phyloP scores from a whole-genome alignment of 2,888 invertebrate genomes.

The Drosophila putrida region DNA sequence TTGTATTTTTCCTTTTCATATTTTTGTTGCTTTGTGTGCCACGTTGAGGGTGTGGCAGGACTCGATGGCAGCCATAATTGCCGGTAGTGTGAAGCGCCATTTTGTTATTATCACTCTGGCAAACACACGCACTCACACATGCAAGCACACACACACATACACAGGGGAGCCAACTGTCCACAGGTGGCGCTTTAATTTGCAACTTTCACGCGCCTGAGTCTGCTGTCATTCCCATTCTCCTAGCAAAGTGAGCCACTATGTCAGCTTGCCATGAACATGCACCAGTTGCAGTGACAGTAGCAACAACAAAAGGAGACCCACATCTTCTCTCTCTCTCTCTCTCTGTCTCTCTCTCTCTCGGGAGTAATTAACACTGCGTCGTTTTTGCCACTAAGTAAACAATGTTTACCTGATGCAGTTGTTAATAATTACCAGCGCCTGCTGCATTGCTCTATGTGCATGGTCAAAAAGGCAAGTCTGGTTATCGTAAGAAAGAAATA shows the following conservation, averaged over 20 bases:
- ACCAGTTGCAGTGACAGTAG: conserved; percentile 2
- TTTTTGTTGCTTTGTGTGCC: conserved; percentile 21
- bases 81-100: conserved; percentile 46
- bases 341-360: neutral
- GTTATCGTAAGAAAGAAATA: neutral
- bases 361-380: conserved; percentile 80
- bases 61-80: conserved; percentile 62
- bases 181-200: conserved; percentile 77
- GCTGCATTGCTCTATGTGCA: conserved; percentile 48
- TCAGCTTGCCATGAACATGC: conserved; percentile 48
- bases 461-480: conserved; percentile 19
- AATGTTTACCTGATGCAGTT: conserved; percentile 66
- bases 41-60: conserved; percentile 39
- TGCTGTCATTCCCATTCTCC: conserved; percentile 47
- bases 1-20: neutral
- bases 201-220: conserved; percentile 59
- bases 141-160: conserved; percentile 4
- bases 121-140: conserved; percentile 14
- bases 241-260: conserved; percentile 76
- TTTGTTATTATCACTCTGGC: conserved; percentile 58
- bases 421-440: conserved; percentile 68
- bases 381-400: conserved; percentile 65
- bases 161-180: conserved; percentile 39
- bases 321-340: conserved; percentile 4
- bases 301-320: conserved; percentile 1